These are phyloP conservation scores for Drosophila paranaensis DNA, from an alignment of 2,888 invertebrate species.

Conservation along the genomic window DNA sequence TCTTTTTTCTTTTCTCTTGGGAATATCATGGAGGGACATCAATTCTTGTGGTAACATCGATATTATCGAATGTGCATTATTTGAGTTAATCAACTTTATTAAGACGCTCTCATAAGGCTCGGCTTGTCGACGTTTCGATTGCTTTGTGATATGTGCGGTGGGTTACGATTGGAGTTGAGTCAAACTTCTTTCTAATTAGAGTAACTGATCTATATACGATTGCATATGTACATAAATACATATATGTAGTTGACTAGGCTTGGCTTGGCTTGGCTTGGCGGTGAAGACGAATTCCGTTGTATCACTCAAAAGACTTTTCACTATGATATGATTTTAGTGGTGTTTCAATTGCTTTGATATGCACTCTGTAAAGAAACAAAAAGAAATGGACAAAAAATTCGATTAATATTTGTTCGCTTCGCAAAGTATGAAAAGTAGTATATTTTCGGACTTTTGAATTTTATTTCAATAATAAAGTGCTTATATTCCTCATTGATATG, in stretches of 20 bases:
- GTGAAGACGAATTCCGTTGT: slow-evolving; percentile 29
- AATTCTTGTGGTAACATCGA: slow-evolving; percentile 85
- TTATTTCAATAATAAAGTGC: neutral
- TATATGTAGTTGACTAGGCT: slow-evolving; percentile 43
- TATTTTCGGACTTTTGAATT: neutral
- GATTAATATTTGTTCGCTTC: neutral
- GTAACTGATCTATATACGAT: slow-evolving; percentile 12
- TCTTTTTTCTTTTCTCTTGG: slow-evolving; percentile 84
- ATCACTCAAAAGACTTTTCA: slow-evolving; percentile 30
- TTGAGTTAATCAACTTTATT: slow-evolving; percentile 79
- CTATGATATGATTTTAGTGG: slow-evolving; percentile 66
- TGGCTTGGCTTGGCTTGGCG: slow-evolving; percentile 4
- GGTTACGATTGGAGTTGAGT: slow-evolving; percentile 9
- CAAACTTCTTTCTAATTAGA: slow-evolving; percentile 16
- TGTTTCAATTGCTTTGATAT: slow-evolving; percentile 53
- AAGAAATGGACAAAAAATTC: slow-evolving; percentile 2
- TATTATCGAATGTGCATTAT: slow-evolving; percentile 85
- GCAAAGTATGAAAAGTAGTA: neutral
- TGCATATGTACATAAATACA: slow-evolving; percentile 8
- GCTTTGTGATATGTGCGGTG: slow-evolving; percentile 45
- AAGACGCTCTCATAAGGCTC: slow-evolving; percentile 62
- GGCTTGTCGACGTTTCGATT: slow-evolving; percentile 49
- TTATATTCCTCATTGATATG: neutral
- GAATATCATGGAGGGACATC: slow-evolving; percentile 85
- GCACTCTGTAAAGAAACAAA: slow-evolving; percentile 61